These are phyloP conservation scores for Nothobranchius kuhntae DNA, from an alignment of 2,113 vertebrate genomes.

Conservation along the genomic window DNA sequence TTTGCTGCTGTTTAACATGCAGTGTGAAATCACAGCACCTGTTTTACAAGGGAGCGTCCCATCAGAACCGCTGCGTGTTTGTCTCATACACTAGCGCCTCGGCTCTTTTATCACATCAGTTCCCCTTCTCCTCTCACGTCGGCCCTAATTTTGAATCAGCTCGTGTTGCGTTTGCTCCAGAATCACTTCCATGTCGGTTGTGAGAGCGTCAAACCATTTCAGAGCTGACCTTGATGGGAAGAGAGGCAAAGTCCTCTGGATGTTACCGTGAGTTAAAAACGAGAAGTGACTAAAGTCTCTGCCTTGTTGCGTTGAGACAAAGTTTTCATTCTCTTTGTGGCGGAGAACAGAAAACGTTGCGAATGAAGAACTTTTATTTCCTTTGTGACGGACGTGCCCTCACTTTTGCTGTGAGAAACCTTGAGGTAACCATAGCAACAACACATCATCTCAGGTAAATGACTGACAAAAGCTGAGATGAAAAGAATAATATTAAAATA, in stretches of 20 bases:
- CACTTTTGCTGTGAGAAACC: slow-evolving; percentile 47
- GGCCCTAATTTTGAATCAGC: neutral
- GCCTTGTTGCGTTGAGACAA: slow-evolving; percentile 1
- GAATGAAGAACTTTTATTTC: slow-evolving; percentile 66
- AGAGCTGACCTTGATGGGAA: slow-evolving; percentile 11
- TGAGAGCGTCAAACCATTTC: neutral
- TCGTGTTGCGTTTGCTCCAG: neutral
- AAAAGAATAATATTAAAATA: neutral
- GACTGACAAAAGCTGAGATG: slow-evolving; percentile 5
- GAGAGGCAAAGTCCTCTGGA: neutral
- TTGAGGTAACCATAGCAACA: slow-evolving; percentile 67
- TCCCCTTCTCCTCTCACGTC: slow-evolving; percentile 5
- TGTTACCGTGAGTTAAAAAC: slow-evolving; percentile 21
- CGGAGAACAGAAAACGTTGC: slow-evolving; percentile 46
- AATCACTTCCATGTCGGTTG: neutral
- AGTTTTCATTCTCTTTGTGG: slow-evolving; percentile 11
- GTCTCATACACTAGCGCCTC: neutral
- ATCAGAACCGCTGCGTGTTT: slow-evolving; percentile 22
- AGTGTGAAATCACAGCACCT: slow-evolving; percentile 49
- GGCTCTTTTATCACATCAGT: slow-evolving; percentile 22
- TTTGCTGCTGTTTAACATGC: slow-evolving; percentile 52
- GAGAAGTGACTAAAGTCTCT: slow-evolving; percentile 3
- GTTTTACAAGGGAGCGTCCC: slow-evolving; percentile 45
- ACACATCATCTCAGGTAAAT: slow-evolving; percentile 28
- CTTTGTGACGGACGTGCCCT: slow-evolving; percentile 38